Base-by-base conservation (phyloP, 2,888 invertebrate genomes). In the Drosophila bunnanda region DNA sequence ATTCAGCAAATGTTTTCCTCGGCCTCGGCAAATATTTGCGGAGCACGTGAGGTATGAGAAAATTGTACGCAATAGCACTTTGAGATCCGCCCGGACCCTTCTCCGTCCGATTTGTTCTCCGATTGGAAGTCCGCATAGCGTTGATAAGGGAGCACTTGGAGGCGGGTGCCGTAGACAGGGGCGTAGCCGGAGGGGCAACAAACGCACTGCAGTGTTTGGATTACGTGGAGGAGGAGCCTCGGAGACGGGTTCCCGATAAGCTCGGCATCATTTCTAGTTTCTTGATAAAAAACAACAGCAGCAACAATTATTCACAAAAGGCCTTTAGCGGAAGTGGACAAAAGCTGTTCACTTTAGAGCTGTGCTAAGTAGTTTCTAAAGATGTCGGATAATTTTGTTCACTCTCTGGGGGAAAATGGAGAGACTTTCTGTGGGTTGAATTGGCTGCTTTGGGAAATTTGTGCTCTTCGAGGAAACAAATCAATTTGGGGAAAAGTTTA, bases 241-340 rank as follows among this genome's bases (percentile, higher is more conserved):
- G 20, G 34, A 36, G 50, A 34, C 30, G 59, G 20, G 41, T 15
- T 12, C 8, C 60, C 28, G 84, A 81, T 86, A 83, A 81, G 79
- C 68, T 55, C 57, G 81, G 64, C 81, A 83, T 71, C 73, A 69
- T 80, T 83, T 56, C 44, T 74, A 66, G 64, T 59, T 53, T 54
- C 13, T 32, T 46, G 69, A 83, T 78, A 83, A 76, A 71, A 25
- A 25, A 25, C 25, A 25, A 4, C 7, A 17, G 20, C 38, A 58
- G 39, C 70, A 50, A 44, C 15, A 41, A 54, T 66, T 58, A 17
- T 32, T 30, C 46, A 46, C 30, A 32, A 13, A 25, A 62, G 20
- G 28, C 50, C 28, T 10, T 10, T 22, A 36, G 25, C 65, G 65
- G 65, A 65, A 65, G 66, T 36, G 17, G 36, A 44, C 34, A 61